phyloP scores from a whole-genome alignment of 2,888 invertebrate genomes.

The Plebejus melissa region DNA sequence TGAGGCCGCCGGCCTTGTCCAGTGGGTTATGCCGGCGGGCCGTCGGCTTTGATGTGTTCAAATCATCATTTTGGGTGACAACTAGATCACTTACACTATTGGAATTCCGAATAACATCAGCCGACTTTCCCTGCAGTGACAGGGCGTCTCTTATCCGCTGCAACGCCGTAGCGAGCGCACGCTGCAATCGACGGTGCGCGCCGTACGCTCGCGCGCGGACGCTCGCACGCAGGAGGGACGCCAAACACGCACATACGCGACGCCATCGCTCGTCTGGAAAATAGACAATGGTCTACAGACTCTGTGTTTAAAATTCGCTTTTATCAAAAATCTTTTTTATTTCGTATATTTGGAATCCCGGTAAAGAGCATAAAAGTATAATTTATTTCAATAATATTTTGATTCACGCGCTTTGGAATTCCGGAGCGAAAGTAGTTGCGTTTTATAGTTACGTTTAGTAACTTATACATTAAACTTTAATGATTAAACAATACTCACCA shows the following conservation, averaged over 20 bases:
- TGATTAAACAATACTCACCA: conserved; percentile 44
- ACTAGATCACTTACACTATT: conserved; percentile 48
- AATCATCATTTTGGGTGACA: neutral
- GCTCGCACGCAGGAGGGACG: conserved; percentile 49
- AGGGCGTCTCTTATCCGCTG: conserved; percentile 58
- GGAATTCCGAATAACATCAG: conserved; percentile 56
- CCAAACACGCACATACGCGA: conserved; percentile 52
- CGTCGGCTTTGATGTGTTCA: no score
- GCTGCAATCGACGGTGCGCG: conserved; percentile 52
- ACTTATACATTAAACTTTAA: no score
- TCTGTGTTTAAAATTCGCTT: no score
- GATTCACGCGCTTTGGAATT: no score
- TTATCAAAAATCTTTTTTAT: no score
- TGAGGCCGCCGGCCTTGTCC: no score
- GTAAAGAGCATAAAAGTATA: no score
- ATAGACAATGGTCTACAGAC: neutral
- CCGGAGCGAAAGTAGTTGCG: no score
- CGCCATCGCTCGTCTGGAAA: conserved; percentile 56
- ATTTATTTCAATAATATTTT: no score
- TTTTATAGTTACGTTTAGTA: no score
- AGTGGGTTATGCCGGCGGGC: no score
- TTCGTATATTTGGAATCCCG: no score
- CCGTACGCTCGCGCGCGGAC: conserved; percentile 51
- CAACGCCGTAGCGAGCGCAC: conserved; percentile 44
- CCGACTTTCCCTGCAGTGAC: conserved; percentile 57